Conservation (phyloP, 2,113 vertebrate genomes). For the Etheostoma spectabile region DNA sequence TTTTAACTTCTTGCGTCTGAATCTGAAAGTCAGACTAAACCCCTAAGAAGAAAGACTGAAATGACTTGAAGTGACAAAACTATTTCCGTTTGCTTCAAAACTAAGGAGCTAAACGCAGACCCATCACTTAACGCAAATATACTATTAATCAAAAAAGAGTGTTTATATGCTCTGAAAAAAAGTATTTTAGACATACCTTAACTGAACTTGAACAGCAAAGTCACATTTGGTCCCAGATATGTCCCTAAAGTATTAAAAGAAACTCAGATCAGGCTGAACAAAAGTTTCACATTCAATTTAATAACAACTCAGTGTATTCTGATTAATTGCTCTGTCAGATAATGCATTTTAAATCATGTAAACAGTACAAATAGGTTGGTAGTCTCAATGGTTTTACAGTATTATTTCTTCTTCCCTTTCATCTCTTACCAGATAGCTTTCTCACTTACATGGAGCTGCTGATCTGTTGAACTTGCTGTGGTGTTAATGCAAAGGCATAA, state of each 20-base stretch:
- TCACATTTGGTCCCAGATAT: conserved; percentile 99
- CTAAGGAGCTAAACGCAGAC: conserved; percentile 1
- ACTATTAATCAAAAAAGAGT: not conserved
- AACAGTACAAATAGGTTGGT: not conserved
- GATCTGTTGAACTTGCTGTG: conserved; percentile 98
- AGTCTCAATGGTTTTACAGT: not conserved
- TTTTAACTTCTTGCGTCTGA: not conserved
- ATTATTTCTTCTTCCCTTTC: not conserved
- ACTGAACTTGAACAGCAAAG: conserved; percentile 99
- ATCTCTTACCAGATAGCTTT: conserved; percentile 2
- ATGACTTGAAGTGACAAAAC: not conserved
- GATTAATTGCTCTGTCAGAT: not conserved
- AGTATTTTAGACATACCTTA: conserved; percentile 86
- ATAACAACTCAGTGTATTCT: not conserved
- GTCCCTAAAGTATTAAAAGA: conserved; percentile 87
- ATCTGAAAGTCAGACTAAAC: not conserved
- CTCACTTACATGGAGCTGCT: conserved; percentile 97
- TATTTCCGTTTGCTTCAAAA: conserved; percentile 28
- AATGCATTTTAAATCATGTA: not conserved
- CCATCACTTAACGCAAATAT: not conserved
- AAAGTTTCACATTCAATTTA: not conserved
- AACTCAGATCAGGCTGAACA: not conserved
- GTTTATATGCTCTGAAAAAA: not conserved
- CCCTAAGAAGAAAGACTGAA: not conserved
- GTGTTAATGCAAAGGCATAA: conserved; percentile 97